Percentiles rank a stretch among this genome's conserved stretches.
These are phyloP conservation scores for Antechinus flavipes DNA, from an alignment of 2,113 vertebrate genomes.

Conservation along the genomic window DNA sequence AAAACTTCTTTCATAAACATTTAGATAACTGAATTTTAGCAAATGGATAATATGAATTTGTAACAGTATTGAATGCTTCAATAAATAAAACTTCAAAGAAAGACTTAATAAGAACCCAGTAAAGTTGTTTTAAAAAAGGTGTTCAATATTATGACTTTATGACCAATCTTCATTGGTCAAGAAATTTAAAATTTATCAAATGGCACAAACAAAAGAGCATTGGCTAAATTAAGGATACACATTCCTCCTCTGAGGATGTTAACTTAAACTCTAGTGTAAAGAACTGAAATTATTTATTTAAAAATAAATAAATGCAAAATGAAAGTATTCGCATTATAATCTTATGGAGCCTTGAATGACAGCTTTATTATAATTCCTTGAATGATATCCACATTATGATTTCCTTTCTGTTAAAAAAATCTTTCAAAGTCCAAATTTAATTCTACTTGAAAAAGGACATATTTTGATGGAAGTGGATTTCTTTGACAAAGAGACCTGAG, in stretches of 20 bases:
- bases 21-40: neutral
- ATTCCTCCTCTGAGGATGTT: neutral
- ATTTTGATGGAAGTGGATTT: too few species aligned
- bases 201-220: slow-evolving; percentile 5
- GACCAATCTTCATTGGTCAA: neutral
- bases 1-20: slow-evolving; percentile 17
- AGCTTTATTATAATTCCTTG: too few species aligned
- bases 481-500: too few species aligned
- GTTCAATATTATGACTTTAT: neutral
- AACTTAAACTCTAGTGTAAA: neutral
- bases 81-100: slow-evolving; percentile 14
- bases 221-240: neutral
- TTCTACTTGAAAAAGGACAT: slow-evolving; percentile 40
- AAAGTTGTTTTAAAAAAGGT: slow-evolving; percentile 4
- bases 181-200: slow-evolving; percentile 25
- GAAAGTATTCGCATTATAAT: slow-evolving; percentile 37
- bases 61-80: neutral
- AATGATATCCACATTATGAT: slow-evolving; percentile 38
- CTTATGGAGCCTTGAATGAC: slow-evolving; percentile 26
- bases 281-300: slow-evolving; percentile 31
- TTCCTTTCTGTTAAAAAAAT: slow-evolving; percentile 46
- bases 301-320: slow-evolving; percentile 49
- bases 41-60: neutral
- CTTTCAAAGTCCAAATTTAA: slow-evolving; percentile 28
- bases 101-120: neutral